These are phyloP conservation scores for Ancistrus triradiatus DNA, from an alignment of 2,113 vertebrate species.

Conservation along the genomic window DNA sequence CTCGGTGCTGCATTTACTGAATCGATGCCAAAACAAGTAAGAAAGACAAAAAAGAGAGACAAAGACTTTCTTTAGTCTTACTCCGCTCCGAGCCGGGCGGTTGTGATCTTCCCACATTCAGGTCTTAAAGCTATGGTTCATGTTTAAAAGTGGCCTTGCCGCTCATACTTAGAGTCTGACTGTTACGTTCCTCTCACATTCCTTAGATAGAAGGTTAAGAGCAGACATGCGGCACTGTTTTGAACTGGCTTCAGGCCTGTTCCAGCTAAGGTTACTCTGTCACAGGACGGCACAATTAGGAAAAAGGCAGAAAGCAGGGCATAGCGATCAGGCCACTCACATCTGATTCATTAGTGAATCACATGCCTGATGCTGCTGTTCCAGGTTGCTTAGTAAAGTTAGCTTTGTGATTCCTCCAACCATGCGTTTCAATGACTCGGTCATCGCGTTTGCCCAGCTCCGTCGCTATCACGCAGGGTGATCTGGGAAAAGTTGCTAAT, in stretches of 20 bases:
- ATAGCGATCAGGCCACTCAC: slow-evolving; percentile 49
- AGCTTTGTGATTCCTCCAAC: slow-evolving; percentile 54
- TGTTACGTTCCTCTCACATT: not conserved
- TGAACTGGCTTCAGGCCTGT: not conserved
- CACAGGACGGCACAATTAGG: not conserved
- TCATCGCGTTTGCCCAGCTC: too few species aligned
- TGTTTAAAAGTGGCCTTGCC: slow-evolving; percentile 22
- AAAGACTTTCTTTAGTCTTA: slow-evolving; percentile 49
- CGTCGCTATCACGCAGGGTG: too few species aligned
- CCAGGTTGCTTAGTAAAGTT: slow-evolving; percentile 65
- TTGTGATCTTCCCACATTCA: slow-evolving; percentile 53
- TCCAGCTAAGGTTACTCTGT: slow-evolving; percentile 9
- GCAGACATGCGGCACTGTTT: slow-evolving; percentile 2
- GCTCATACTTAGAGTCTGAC: not conserved
- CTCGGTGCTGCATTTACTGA: slow-evolving; percentile 56
- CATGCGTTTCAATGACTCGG: slow-evolving; percentile 40
- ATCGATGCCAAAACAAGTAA: slow-evolving; percentile 24
- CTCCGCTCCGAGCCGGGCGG: too few species aligned
- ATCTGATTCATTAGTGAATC: slow-evolving; percentile 64
- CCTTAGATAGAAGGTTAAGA: not conserved
- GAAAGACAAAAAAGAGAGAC: slow-evolving; percentile 45
- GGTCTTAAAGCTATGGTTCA: slow-evolving; percentile 41
- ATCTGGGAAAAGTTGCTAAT: too few species aligned
- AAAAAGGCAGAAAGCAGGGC: slow-evolving; percentile 31
- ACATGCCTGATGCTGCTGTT: slow-evolving; percentile 55